Base-by-base conservation (phyloP, 2,797 vertebrate genomes). In the Leptodactylus fallax region DNA sequence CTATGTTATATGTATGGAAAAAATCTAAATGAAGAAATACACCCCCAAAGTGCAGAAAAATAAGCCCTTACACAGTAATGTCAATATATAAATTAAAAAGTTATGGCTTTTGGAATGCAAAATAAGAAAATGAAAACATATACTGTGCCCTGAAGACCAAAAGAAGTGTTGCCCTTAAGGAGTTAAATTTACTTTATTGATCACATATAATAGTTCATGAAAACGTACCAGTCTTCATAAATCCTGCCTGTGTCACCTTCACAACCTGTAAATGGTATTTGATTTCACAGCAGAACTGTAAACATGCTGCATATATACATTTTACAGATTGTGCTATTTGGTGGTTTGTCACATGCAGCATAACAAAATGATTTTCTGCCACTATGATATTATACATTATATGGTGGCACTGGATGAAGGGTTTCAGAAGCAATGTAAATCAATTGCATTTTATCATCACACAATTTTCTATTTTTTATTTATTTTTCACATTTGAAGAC, bases 361-460 rank as follows among this genome's bases (percentile, higher is more conserved):
- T 69, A 69, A 69, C 23, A 69, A 13, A 69, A 69, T 69, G 65
- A 69, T 69, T 69, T 69, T 36, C 65, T 69, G 65, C 65, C 65
- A 69, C n/a, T 7, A 21, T 23, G 21, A 53, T n/a, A 74, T 74
- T 45, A 47, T 74, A 25, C 16, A 74, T 74, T 74, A 19, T 74
- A 49, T 47, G 71, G 9, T 45, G 36, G 45, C 71, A 45, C 17
- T 74, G 71, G 36, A 49, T 74, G 45, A 47, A 49, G 17, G 14
- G 7, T 74, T 19, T 19, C 45, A 47, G 63, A 65, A 65, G 23
- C 12, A 65, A 65, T 65, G 63, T 65, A 65, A 65, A 25, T 65
- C 63, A 25, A 65, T 25, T 65, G n/a, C n/a, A 65, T 65, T 65
- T 65, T 8, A 65, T 65, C 23, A 65, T 25, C 63, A 23, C n/a